Base-by-base conservation (phyloP, 2,888 invertebrate species). In the Zygothrica quintamaculata region DNA sequence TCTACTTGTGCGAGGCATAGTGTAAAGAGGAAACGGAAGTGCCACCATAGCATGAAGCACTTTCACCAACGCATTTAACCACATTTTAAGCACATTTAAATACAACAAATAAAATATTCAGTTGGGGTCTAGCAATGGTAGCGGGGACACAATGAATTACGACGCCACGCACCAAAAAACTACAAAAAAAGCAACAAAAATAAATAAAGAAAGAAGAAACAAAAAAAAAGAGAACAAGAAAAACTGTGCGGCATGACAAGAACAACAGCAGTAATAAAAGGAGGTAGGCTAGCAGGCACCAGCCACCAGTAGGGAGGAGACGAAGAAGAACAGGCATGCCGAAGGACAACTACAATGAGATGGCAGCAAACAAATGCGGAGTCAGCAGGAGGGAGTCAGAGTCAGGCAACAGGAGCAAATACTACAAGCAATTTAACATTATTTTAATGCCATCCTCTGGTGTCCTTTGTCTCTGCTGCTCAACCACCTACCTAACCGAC, bases 71-170 rank as follows among this genome's bases (percentile, higher is more conserved):
- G 62, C 59, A 62, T 62, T 77, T 75, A 77, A 75, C 72, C 75
- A 75, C 75, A 77, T 78, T 78, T 77, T 75, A 69, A 72, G 76
- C 76, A 72, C 76, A 78, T 77, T 71, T 75, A 77, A 78, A 75
- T 75, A 62, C 69, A 78, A 75, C 61, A 69, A 74, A 64, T 60
- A 56, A 56, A 62, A 64, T 67, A 74, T 68, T 51, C 73, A 58
- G 55, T 55, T 40, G 60, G 52, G 39, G 16, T 46, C 50, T 34
- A 47, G 51, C 43, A 50, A 33, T 36, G 64, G 52, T 36, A 64
- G 53, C 65, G 57, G 55, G 56, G 65, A 64, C 69, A 69, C 74
- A 69, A 74, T 75, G 69, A 75, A 75, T 77, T 77, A 75, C 78
- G 74, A 61, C 64, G 77, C 70, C 69, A 77, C 64, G 69, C 65